A percentile compares a stretch with the other conserved stretches of the same genome.
These are phyloP conservation scores for Cephus sareptanus DNA, from an alignment of 2,888 invertebrate genomes.

Conservation along the genomic window DNA sequence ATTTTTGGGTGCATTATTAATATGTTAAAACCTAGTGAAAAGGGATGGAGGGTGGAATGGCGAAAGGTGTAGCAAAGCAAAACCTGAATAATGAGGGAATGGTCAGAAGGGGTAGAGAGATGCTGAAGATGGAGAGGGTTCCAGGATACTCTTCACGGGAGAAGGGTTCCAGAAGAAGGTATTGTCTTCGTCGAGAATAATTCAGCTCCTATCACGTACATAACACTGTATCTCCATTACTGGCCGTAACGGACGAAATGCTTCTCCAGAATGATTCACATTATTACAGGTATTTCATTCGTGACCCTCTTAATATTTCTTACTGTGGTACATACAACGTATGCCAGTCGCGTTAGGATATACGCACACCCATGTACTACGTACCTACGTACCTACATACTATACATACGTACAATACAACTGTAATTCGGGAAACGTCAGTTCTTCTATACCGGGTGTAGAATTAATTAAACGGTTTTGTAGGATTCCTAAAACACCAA, in stretches of 20 bases:
- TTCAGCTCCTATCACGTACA: not conserved
- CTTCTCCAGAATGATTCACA: not conserved
- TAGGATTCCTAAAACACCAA: constrained; percentile 18
- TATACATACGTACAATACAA: constrained; percentile 20
- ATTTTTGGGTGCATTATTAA: not conserved
- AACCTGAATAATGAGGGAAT: not conserved
- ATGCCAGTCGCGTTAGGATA: not conserved
- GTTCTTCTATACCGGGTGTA: constrained; percentile 41
- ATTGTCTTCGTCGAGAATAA: not conserved
- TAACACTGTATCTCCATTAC: not conserved
- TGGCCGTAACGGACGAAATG: not conserved
- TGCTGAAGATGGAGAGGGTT: not conserved
- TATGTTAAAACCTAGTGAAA: not conserved
- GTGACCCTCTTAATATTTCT: not conserved
- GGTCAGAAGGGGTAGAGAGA: not conserved
- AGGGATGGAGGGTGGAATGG: not conserved
- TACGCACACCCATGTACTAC: not conserved
- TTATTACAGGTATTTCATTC: not conserved
- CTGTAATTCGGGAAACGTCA: constrained; percentile 38
- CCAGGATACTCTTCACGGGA: not conserved
- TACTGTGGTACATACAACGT: not conserved
- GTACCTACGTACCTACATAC: not conserved
- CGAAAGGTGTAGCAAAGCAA: not conserved
- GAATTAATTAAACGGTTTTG: constrained; percentile 55
- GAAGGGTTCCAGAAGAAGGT: not conserved